A percentile compares a stretch with the other conserved stretches of the same genome.
Evolutionary conservation across 64 coral and sea anemone genomes (phyloP).

Genomic region (Actinia equina): DNA sequence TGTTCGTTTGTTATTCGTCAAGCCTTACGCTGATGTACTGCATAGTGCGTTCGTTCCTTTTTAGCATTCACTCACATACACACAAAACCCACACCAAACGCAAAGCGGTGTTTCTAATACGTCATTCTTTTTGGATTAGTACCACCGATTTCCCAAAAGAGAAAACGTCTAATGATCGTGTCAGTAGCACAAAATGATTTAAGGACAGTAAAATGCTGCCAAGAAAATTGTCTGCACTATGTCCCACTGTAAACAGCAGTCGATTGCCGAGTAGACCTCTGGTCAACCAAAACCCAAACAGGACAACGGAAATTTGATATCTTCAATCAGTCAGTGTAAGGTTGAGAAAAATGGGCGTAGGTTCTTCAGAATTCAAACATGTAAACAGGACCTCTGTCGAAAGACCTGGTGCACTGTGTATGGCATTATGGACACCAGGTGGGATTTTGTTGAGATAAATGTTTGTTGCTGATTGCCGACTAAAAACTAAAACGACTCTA

Average conservation of each 20-base stretch:
- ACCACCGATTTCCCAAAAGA: not conserved
- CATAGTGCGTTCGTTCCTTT: too few relatives aligned
- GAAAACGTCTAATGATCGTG: not conserved
- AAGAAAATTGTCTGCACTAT: not conserved
- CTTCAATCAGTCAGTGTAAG: not conserved
- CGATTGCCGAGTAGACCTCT: not conserved
- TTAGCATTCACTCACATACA: too few relatives aligned
- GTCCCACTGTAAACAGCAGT: not conserved
- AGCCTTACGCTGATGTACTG: not conserved
- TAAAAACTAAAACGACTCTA: not conserved
- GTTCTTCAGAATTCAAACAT: not conserved
- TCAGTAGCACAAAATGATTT: not conserved
- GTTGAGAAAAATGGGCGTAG: not conserved
- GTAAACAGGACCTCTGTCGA: not conserved
- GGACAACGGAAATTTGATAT: not conserved
- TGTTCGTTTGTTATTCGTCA: too few relatives aligned
- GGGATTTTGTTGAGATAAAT: not conserved
- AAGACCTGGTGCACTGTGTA: constrained; percentile 7
- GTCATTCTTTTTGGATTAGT: not conserved
- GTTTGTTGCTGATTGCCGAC: too few relatives aligned
- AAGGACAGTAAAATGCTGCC: not conserved
- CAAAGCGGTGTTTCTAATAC: not conserved
- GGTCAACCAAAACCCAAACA: not conserved
- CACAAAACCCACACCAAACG: not conserved
- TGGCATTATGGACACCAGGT: constrained; percentile 15